A percentile compares a stretch with the other conserved stretches of the same genome.
phyloP scores from a whole-genome alignment of 1,140 invertebrate genomes.

The Rhagoletis pomonella region DNA sequence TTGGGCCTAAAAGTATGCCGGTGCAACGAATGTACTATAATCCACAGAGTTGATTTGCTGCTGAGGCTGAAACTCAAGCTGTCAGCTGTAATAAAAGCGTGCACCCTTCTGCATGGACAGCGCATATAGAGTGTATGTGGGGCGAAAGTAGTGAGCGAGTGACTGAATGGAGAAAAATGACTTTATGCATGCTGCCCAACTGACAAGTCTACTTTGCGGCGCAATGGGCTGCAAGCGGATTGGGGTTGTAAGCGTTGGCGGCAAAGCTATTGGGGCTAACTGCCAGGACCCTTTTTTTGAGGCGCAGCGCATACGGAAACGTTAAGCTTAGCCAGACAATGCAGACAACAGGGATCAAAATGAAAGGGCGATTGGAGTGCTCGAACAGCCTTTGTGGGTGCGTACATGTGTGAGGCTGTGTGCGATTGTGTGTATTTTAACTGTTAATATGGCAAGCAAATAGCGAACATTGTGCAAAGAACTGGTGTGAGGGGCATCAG shows the following conservation, averaged over 20 bases:
- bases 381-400: not conserved
- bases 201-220: conserved; percentile 1
- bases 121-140: no score
- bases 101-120: not conserved
- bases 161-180: not conserved
- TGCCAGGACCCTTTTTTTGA: conserved; percentile 25
- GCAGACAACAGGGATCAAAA: not conserved
- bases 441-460: not conserved
- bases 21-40: not conserved
- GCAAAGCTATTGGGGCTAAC: not conserved
- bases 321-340: not conserved
- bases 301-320: not conserved
- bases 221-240: not conserved
- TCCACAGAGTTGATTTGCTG: conserved; percentile 11
- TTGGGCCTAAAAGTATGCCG: conserved; percentile 23
- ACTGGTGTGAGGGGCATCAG: not conserved
- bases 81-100: not conserved
- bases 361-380: not conserved
- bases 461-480: not conserved
- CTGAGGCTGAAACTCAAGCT: conserved; percentile 12
- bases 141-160: not conserved
- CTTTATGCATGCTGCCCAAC: not conserved
- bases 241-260: not conserved
- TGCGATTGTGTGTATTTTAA: not conserved
- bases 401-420: not conserved